Evolutionary conservation across 2,113 vertebrate species (phyloP).

Genomic region (Scopus umbretta): DNA sequence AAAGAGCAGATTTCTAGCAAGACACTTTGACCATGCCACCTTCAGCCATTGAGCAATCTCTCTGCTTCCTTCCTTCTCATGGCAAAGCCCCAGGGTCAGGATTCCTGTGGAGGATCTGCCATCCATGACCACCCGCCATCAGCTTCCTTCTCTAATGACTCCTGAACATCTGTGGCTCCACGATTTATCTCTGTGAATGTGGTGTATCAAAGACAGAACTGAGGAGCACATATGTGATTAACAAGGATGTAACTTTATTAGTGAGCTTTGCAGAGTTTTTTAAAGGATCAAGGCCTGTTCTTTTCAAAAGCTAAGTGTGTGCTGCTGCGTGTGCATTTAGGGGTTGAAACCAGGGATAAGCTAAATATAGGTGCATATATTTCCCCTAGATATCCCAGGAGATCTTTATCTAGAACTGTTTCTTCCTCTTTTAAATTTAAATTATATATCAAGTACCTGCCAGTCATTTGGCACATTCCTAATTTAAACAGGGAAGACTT

Average conservation of each 20-base stretch:
- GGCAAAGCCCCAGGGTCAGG: neutral
- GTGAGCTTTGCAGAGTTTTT: neutral
- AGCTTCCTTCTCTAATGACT: neutral
- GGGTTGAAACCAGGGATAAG: slow-evolving; percentile 41
- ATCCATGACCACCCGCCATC: neutral
- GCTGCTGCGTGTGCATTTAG: slow-evolving; percentile 19
- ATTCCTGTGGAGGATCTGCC: neutral
- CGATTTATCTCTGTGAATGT: neutral
- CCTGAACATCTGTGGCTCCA: neutral
- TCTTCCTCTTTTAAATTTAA: slow-evolving; percentile 68
- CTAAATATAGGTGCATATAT: slow-evolving; percentile 62
- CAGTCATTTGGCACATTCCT: slow-evolving; percentile 65
- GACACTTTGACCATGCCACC: neutral
- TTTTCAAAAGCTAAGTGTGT: slow-evolving; percentile 5
- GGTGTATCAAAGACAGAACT: neutral
- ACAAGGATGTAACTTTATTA: neutral
- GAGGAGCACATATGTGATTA: neutral
- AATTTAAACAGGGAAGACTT: slow-evolving; percentile 63
- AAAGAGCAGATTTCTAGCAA: neutral
- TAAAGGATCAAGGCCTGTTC: slow-evolving; percentile 30
- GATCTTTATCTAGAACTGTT: slow-evolving; percentile 59
- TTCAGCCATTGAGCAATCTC: neutral
- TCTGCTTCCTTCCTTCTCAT: neutral
- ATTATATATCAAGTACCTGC: slow-evolving; percentile 59
- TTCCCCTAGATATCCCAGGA: slow-evolving; percentile 47